phyloP scores from a whole-genome alignment of 2,797 vertebrate species.

The Balearica regulorum region DNA sequence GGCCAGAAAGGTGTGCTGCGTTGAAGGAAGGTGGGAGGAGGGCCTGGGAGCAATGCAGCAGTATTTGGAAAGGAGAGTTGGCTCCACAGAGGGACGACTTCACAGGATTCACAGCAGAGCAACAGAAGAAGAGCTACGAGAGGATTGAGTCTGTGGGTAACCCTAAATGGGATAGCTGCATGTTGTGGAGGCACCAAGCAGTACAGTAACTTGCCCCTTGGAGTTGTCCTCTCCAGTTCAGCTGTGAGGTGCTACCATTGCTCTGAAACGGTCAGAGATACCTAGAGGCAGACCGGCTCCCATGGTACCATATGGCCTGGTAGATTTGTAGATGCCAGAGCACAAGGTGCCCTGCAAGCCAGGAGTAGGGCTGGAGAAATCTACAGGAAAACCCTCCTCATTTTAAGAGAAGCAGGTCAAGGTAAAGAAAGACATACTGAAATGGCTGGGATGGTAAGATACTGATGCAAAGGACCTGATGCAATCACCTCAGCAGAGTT shows the following conservation, averaged over 20 bases:
- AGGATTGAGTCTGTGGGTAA: not conserved
- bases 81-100: not conserved
- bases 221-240: not conserved
- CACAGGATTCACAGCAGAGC: not conserved
- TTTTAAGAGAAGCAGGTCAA: not conserved
- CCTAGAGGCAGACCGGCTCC: not conserved
- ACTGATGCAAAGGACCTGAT: slow-evolving; percentile 13
- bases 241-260: not conserved
- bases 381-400: not conserved
- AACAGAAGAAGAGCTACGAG: not conserved
- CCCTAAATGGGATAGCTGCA: not conserved
- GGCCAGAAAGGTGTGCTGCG: slow-evolving; percentile 3
- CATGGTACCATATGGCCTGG: accelerated
- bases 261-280: not conserved
- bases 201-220: not conserved
- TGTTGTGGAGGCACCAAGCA: not conserved
- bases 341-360: not conserved
- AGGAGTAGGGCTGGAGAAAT: not conserved
- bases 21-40: not conserved
- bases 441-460: not conserved
- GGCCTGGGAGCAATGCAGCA: not conserved
- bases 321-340: not conserved
- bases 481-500: slow-evolving; percentile 10
- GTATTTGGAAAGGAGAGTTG: not conserved
- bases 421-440: not conserved